Percentiles rank a stretch among this genome's conserved stretches.
Conservation (phyloP, 1,140 invertebrate species). For the Pseudoatta argentina region DNA sequence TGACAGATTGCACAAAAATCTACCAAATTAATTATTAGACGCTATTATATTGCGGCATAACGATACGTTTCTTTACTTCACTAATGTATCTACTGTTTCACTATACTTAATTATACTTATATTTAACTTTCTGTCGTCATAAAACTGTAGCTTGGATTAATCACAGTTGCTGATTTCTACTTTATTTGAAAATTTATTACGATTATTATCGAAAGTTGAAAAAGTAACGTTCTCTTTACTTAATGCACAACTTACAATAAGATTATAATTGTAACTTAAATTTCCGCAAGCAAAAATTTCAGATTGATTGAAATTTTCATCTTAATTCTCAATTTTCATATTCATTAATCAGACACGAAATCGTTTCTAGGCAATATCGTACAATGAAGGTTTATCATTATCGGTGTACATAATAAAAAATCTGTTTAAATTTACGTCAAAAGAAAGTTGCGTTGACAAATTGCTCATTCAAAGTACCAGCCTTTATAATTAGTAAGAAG, state of each 20-base stretch:
- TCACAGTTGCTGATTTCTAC: not conserved
- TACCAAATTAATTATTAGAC: not conserved
- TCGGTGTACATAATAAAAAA: not conserved
- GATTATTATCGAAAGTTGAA: not conserved
- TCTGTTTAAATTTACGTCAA: not conserved
- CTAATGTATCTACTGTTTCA: not conserved
- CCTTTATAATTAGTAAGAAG: not conserved
- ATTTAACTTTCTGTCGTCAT: not conserved
- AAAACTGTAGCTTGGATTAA: constrained; percentile 3
- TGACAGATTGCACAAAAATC: not conserved
- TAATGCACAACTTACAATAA: not conserved
- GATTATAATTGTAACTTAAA: not conserved
- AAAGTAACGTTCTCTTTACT: not conserved
- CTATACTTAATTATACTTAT: not conserved
- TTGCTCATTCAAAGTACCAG: not conserved
- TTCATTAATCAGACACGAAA: not conserved
- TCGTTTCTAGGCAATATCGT: not conserved
- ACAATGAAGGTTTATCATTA: not conserved
- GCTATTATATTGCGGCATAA: not conserved
- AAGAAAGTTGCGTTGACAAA: not conserved
- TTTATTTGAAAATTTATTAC: not conserved
- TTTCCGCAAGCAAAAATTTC: not conserved
- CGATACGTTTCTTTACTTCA: not conserved
- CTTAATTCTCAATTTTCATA: not conserved
- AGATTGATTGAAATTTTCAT: not conserved